Percentiles rank a stretch among this genome's conserved stretches.
Conservation (phyloP, 2,888 invertebrate species). For the Hypomecis punctinalis region DNA sequence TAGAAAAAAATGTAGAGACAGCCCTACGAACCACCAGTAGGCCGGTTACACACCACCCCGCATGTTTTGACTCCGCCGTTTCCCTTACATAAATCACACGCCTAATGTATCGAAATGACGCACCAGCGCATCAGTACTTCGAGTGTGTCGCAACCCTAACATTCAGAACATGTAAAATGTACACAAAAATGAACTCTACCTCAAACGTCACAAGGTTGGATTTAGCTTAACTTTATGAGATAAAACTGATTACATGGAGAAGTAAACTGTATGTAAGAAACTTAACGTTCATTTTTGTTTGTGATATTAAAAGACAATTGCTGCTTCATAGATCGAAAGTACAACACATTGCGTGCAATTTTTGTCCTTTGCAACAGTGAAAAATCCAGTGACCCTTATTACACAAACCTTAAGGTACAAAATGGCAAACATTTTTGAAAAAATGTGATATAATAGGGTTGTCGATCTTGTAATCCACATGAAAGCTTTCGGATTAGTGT, state of each 20-base stretch:
- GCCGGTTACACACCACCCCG: slow-evolving; percentile 56
- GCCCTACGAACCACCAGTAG: slow-evolving; percentile 55
- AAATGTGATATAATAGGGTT: slow-evolving; percentile 37
- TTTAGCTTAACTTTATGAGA: background rate
- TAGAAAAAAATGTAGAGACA: slow-evolving; percentile 40
- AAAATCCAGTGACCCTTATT: slow-evolving; percentile 24
- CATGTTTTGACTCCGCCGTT: slow-evolving; percentile 79
- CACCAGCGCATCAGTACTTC: slow-evolving; percentile 52
- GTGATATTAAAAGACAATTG: slow-evolving; percentile 49
- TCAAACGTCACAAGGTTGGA: background rate
- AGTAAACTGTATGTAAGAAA: slow-evolving; percentile 12
- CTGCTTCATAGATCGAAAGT: slow-evolving; percentile 58
- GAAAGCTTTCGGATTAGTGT: slow-evolving; percentile 85
- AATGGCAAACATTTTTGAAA: slow-evolving; percentile 30
- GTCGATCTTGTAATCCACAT: slow-evolving; percentile 77
- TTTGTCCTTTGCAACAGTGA: slow-evolving; percentile 19
- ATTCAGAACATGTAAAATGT: background rate
- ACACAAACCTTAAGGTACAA: slow-evolving; percentile 45
- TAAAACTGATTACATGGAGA: slow-evolving; percentile 26
- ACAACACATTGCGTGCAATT: slow-evolving; percentile 44
- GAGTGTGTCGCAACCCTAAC: slow-evolving; percentile 62
- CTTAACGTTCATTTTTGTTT: slow-evolving; percentile 48
- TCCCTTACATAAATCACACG: slow-evolving; percentile 81
- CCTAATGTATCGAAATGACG: slow-evolving; percentile 82
- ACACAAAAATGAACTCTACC: too few relatives aligned